Percentiles rank a stretch among this genome's conserved stretches.
Conservation (phyloP, 2,888 invertebrate species). For the Apamea anceps region DNA sequence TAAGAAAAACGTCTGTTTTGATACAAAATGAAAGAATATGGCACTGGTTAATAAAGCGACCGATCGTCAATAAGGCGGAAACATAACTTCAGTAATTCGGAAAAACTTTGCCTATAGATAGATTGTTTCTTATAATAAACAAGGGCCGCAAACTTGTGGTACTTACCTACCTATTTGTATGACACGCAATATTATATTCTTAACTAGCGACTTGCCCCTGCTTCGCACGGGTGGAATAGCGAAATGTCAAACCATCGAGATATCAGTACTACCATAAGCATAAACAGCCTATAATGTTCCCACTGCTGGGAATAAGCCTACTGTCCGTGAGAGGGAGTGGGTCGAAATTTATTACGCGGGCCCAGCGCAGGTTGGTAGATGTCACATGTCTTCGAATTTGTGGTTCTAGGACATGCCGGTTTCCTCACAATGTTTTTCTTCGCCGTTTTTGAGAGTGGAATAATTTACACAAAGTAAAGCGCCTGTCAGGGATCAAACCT, state of each 20-base stretch:
- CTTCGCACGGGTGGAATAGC: background rate
- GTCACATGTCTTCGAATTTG: no score
- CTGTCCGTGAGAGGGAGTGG: no score
- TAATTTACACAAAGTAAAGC: no score
- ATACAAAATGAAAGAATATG: conserved; percentile 27
- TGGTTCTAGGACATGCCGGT: no score
- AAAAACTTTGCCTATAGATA: conserved; percentile 35
- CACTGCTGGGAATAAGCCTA: no score
- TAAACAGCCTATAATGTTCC: no score
- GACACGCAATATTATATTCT: conserved; percentile 13
- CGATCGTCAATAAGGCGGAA: conserved; percentile 24
- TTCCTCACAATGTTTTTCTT: no score
- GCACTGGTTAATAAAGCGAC: conserved; percentile 25
- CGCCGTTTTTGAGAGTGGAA: no score
- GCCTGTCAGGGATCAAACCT: no score
- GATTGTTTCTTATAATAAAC: conserved; percentile 18
- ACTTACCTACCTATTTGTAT: background rate
- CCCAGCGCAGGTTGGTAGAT: no score
- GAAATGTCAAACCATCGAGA: background rate
- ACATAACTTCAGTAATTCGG: conserved; percentile 22
- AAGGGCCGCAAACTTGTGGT: conserved; percentile 8
- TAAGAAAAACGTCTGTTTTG: conserved; percentile 28
- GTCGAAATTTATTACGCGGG: no score
- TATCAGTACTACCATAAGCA: background rate
- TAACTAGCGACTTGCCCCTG: background rate